Evolutionary conservation across 2,113 vertebrate species (phyloP), one percentile per base, ranked within the genome.

Genomic region (Dipodomys ordii): DNA sequence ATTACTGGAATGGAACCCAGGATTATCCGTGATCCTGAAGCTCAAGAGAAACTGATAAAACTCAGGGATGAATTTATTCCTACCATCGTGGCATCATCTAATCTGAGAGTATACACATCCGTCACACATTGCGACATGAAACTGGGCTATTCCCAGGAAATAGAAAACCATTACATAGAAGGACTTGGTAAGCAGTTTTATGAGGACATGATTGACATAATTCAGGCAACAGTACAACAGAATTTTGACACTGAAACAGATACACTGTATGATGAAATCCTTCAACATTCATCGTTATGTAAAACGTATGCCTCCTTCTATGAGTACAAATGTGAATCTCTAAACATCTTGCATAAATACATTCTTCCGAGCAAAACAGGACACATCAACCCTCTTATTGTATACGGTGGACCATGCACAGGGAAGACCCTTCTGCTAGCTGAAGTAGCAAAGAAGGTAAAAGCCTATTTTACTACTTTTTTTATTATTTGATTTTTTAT

Each of bases 111-210:
- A 27, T 99, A 99, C 92, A 99, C 99, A 0, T 99, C 99, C 0
- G 99, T 99, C 97, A 99, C 99, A 19, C 99, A 99, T 97, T 99
- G 99, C 92, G 99, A 99, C 98, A 99, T 99, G 99, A 99, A 99
- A 95, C 92, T 99, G 32, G 99, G 99, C 83, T 99, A 99, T 96
- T 99, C 99, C 73, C 99, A 99, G 73, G 99, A 99, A 90, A 99
- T 99, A 92, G 99, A 99, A 97, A 99, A 98, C 87, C 99, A 99
- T 92, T 99, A 99, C 77, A 99, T 99, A 4, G 99, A 99, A 96
- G 99, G 99, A 11, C 99, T 99, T 57, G 99, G 99, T 22, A 99
- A 99, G 97, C 99, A 99, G 95, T 99, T 99, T 98, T 99, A 99
- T 79, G 99, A 99, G 97, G 99, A 99, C 97, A 99, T 99, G 99